phyloP scores from a whole-genome alignment of 2,888 invertebrate species.

The Drosophila nigricruria region DNA sequence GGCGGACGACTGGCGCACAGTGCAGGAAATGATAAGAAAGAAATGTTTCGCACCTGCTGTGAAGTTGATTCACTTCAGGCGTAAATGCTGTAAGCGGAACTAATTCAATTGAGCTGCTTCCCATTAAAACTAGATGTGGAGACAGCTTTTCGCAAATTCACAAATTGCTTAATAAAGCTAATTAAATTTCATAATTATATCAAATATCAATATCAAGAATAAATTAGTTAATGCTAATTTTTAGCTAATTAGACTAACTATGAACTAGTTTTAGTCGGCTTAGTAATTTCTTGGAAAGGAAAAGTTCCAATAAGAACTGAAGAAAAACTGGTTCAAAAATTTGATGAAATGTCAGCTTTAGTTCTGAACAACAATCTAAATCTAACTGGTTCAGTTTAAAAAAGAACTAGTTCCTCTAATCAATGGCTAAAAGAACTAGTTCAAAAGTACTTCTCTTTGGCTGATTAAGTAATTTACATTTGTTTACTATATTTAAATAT shows the following conservation, averaged over 20 bases:
- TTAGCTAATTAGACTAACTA: background rate
- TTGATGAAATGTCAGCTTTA: background rate
- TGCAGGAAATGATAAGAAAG: slow-evolving; percentile 43
- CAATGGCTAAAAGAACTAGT: background rate
- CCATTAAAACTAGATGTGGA: slow-evolving; percentile 5
- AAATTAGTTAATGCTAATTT: slow-evolving; percentile 1
- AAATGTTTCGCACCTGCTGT: slow-evolving; percentile 26
- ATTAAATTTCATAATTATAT: slow-evolving; percentile 3
- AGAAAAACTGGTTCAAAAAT: background rate
- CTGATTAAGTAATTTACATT: background rate
- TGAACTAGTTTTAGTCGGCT: too few species aligned
- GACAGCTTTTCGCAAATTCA: background rate
- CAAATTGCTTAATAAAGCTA: slow-evolving; percentile 7
- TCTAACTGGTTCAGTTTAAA: background rate
- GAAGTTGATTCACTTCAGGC: slow-evolving; percentile 11
- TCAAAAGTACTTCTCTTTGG: background rate
- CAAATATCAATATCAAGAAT: slow-evolving; percentile 8
- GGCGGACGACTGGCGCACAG: background rate
- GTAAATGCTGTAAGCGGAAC: slow-evolving; percentile 16
- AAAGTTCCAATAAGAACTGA: background rate
- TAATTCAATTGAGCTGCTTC: slow-evolving; percentile 14
- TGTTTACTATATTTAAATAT: background rate
- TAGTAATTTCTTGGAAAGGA: too few species aligned
- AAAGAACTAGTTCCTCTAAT: background rate
- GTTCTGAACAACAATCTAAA: background rate